Percentiles rank a stretch among this genome's conserved stretches.
phyloP scores from a whole-genome alignment of 92 coral and sea anemone genomes.

The Blastomussa wellsi region DNA sequence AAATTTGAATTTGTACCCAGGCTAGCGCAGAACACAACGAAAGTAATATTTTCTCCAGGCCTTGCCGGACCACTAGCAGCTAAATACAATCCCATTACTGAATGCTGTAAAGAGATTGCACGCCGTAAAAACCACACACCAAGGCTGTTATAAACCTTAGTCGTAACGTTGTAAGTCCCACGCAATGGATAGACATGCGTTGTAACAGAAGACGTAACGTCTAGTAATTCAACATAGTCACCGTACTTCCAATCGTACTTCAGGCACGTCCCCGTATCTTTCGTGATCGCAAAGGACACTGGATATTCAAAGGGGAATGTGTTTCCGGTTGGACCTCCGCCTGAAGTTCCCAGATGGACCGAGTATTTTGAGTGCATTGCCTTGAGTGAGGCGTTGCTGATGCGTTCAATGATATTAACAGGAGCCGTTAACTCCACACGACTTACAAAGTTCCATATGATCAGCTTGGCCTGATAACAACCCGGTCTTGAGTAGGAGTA shows the following conservation, averaged over 20 bases:
- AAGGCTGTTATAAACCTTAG: conserved; percentile 53
- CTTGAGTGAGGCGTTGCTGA: conserved; percentile 45
- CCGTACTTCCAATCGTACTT: conserved; percentile 74
- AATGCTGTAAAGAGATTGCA: conserved; percentile 39
- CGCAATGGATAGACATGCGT: conserved; percentile 63
- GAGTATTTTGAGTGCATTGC: conserved; percentile 53
- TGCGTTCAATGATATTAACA: conserved; percentile 57
- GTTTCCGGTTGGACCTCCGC: conserved; percentile 49
- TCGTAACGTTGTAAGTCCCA: conserved; percentile 66
- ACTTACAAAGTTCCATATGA: conserved; percentile 72
- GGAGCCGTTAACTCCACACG: conserved; percentile 46
- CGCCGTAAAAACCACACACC: not conserved
- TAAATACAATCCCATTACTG: conserved; percentile 77
- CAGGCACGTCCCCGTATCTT: conserved; percentile 70
- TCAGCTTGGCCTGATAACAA: conserved; percentile 58
- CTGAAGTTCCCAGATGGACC: conserved; percentile 48
- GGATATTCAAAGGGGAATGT: conserved; percentile 87
- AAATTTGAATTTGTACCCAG: conserved; percentile 73
- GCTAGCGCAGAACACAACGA: conserved; percentile 76
- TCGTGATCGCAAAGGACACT: conserved; percentile 48
- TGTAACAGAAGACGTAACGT: conserved; percentile 16
- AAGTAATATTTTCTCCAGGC: conserved; percentile 57
- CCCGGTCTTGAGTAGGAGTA: conserved; percentile 66
- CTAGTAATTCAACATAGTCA: conserved; percentile 7
- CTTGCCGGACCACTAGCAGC: conserved; percentile 66